phyloP scores from a whole-genome alignment of 2,888 invertebrate species.

The Emmelina monodactyla region DNA sequence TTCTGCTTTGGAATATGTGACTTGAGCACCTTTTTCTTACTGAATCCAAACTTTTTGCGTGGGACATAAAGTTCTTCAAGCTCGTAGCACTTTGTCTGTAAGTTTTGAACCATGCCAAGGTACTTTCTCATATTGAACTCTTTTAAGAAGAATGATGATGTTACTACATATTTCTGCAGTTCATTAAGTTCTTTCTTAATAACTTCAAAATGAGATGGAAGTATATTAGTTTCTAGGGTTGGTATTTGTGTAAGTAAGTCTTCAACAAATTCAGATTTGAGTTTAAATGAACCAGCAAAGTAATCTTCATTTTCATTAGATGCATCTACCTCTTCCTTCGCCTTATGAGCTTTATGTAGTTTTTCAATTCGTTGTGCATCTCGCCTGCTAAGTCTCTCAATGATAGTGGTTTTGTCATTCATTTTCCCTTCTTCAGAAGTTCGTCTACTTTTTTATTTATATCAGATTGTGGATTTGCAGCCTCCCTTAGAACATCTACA shows the following conservation, averaged over 20 bases:
- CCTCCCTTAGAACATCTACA: conserved; percentile 48
- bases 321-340: conserved; percentile 68
- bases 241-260: conserved; percentile 62
- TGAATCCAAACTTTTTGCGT: conserved; percentile 88
- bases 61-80: conserved; percentile 78
- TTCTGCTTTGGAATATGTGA: conserved; percentile 43
- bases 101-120: conserved; percentile 74
- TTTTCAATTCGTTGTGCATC: conserved; percentile 72
- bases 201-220: conserved; percentile 70
- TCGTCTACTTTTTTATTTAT: conserved; percentile 54
- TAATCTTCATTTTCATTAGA: conserved; percentile 74
- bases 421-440: conserved; percentile 49
- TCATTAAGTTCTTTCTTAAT: conserved; percentile 77
- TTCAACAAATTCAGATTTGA: conserved; percentile 72
- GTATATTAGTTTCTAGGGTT: conserved; percentile 51
- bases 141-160: conserved; percentile 81
- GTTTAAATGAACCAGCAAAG: conserved; percentile 74
- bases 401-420: conserved; percentile 47
- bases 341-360: conserved; percentile 70
- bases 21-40: conserved; percentile 70
- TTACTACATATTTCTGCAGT: conserved; percentile 79
- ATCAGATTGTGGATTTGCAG: conserved; percentile 48
- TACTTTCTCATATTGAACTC: conserved; percentile 83
- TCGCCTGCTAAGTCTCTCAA: conserved; percentile 60
- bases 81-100: conserved; percentile 75